Conservation (phyloP, 2,888 invertebrate genomes). For the Alentia gelatinosa region DNA sequence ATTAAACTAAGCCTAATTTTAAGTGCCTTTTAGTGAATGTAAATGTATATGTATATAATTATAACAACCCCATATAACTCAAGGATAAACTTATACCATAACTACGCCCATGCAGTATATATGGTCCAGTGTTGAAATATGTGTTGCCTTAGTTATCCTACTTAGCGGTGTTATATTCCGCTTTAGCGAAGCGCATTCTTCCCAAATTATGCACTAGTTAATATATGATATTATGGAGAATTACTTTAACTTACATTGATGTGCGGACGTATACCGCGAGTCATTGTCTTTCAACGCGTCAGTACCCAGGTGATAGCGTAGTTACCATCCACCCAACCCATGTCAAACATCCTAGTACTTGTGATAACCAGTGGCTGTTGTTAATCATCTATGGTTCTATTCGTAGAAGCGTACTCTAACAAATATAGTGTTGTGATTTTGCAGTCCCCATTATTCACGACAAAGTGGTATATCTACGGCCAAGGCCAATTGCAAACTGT, state of each 20-base stretch:
- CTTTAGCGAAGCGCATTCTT: background rate
- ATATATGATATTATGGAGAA: background rate
- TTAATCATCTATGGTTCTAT: background rate
- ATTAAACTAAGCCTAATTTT: background rate
- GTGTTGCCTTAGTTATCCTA: background rate
- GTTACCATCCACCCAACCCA: conserved; percentile 3
- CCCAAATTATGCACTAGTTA: background rate
- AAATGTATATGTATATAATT: background rate
- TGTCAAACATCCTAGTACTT: conserved; percentile 5
- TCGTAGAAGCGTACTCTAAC: background rate
- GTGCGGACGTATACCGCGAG: background rate
- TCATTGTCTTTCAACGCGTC: conserved; percentile 5
- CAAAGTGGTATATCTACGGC: background rate
- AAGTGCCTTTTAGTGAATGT: conserved; percentile 34
- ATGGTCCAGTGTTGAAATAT: background rate
- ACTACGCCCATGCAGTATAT: background rate
- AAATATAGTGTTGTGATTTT: background rate
- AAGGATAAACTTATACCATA: background rate
- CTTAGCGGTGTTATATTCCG: background rate
- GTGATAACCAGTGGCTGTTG: background rate
- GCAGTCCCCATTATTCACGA: background rate
- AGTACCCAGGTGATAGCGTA: conserved; percentile 16
- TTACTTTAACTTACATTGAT: background rate
- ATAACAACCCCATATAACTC: background rate
- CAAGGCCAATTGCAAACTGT: background rate